A percentile compares a stretch with the other conserved stretches of the same genome.
phyloP scores from a whole-genome alignment of 2,888 invertebrate species.

The Sarcophaga caerulescens region DNA sequence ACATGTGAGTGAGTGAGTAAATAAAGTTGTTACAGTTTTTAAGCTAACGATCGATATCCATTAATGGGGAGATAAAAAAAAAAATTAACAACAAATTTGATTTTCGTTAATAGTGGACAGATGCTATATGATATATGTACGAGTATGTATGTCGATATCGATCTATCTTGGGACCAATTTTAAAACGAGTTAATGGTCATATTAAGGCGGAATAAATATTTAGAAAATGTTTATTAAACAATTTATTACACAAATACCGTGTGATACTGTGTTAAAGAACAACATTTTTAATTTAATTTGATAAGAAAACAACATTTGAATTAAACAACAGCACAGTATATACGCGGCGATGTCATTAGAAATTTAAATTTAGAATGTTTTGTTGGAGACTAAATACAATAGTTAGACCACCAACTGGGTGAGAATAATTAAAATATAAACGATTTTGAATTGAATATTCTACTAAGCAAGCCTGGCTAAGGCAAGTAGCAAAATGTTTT shows the following conservation, averaged over 20 bases:
- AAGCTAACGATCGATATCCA: not conserved
- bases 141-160: no score
- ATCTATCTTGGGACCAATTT: conserved; percentile 34
- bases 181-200: not conserved
- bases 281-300: no score
- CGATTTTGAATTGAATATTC: not conserved
- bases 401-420: conserved; percentile 42
- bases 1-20: not conserved
- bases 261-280: no score
- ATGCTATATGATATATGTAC: not conserved
- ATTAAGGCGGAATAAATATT: not conserved
- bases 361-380: no score
- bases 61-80: not conserved
- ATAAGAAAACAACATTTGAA: not conserved
- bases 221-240: not conserved
- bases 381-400: no score
- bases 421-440: not conserved
- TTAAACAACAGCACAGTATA: no score
- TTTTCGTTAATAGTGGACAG: conserved; percentile 27
- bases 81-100: conserved; percentile 24
- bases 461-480: not conserved
- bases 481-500: conserved; percentile 26
- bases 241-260: not conserved
- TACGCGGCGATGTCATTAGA: no score
- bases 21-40: conserved; percentile 17